Base-by-base conservation (phyloP, 2,888 invertebrate genomes). In the Sminthurides aquaticus region DNA sequence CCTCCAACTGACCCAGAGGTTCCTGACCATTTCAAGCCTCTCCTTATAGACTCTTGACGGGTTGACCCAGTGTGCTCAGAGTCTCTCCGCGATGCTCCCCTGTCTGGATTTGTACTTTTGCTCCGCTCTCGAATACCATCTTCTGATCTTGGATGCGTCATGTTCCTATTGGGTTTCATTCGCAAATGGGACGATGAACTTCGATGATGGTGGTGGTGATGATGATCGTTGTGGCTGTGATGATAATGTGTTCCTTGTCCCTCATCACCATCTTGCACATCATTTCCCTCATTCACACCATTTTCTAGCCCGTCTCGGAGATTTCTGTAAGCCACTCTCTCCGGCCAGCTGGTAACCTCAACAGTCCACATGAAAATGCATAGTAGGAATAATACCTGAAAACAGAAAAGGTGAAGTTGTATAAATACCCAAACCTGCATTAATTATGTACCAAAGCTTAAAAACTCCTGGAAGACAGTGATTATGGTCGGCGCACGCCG, bases 151-250 rank as follows among this genome's bases (percentile, higher is more conserved):
- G 43, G 15, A 34, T 34, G 5, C 15, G 43, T 34, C 5, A 15
- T 11, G 43, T 34, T 34, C 15, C 43, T 34, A 15, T 34, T 5
- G n/a, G n/a, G n/a, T 15, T 34, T 34, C 43, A 34, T 34, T 34
- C 43, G 43, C 43, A 34, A 34, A 34, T 34, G 43, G 15, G 15
- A 5, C 43, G 43, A 34, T 34, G 43, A 34, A 18, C 43, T n/a
- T n/a, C 26, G 26, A 20, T 60, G 49, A 22, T 49, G 28, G 52
- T 52, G 58, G 15, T 49, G 28, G 52, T 52, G 58, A n/a, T 64
- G 58, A 26, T 64, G 64, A 20, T 58, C 52, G n/a, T 58, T 49
- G 34, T 58, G 58, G 3, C 58, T 58, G 28, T 49, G 29, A 58
- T 56, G 56, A 25, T 64, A 43, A 2, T 58, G 58, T 52, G 52